Evolutionary conservation across 2,888 invertebrate genomes (phyloP), one percentile per base, ranked within the genome.

Genomic region (Drosophila anomelani): DNA sequence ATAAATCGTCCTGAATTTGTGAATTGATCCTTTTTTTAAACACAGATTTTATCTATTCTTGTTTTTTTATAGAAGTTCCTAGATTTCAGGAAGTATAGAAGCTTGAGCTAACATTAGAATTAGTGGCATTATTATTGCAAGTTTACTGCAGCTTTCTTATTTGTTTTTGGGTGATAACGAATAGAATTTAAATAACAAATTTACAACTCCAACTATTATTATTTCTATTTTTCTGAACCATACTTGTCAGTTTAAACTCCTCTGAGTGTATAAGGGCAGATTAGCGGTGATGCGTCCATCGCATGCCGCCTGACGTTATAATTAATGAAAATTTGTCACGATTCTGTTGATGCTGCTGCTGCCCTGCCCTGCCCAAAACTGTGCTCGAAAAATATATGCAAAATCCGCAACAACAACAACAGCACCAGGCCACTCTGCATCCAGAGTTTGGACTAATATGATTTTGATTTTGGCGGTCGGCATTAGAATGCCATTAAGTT

Each of bases 301-400:
- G 61, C 43, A 47, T 57, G 59, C 36, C 43, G 67, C 76, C 82
- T 85, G 86, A 85, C 85, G 74, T 82, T 86, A 86, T 86, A 85
- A 85, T 85, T 85, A 85, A 85, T 86, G 85, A 85, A 85, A 76
- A 85, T 85, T 85, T 80, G 80, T 76, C 77, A 80, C 72, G 75
- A 67, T 49, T 71, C 70, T 55, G 67, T 75, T 26, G 49, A 60
- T 84, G 74, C 61, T 81, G 72, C 73, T 78, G 67, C 63, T 26
- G 46, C 26, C 77, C 75, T 29, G 59, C 5, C 59, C 29, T 29
- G 29, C 29, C 47, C 47, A 60, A 66, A 67, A 59, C 38, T 44
- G 58, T 39, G 47, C 60, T 36, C 41, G 43, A 26, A 60, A 67
- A 46, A 61, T 57, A 56, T 15, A 60, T 49, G 60, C 47, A 26